Evolutionary conservation across 2,113 vertebrate species (phyloP), one percentile per base, ranked within the genome.

Genomic region (Phylloscopus trochiloides): DNA sequence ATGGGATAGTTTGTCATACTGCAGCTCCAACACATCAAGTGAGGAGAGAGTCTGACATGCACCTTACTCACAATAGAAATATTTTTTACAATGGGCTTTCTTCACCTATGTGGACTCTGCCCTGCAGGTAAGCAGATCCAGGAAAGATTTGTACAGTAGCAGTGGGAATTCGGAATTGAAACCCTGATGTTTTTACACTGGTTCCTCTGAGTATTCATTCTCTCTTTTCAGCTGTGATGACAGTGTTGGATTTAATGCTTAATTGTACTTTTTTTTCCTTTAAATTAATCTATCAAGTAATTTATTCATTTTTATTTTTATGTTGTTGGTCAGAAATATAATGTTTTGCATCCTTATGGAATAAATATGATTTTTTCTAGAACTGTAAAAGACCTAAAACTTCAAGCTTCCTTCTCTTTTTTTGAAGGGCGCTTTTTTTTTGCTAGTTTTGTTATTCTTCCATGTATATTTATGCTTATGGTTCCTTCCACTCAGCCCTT

Each of bases 1-100:
- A 42, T 45, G 20, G 34, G 3, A 14, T 63, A 47, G 12, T 74
- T 51, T 80, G 17, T 83, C 9, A 14, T 19, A 15, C 4, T 51
- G n/a, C 38, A 80, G 12, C 8, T 74, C 47, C 25, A 58, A 18
- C 6, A 38, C 0, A 0, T 9, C 12, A 66, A 3, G 25, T 11
- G 36, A 74, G 45, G 3, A 81, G 18, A 9, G 86, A 82, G 14
- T 40, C 47, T 61, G 43, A 75, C 48, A 63, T 36, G n/a, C 20
- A 72, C 3, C 8, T 81, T 40, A n/a, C 36, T 55, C 40, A 70
- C 71, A 86, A 31, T 25, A 62, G 38, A 74, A 77, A 42, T 59
- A 34, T 12, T 50, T 25, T 6, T 28, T 67, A 15, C 40, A 71
- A 6, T 1, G 0, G 14, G 14, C 17, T 73, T 91, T 89, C 73